phyloP scores from a whole-genome alignment of 2,888 invertebrate species.

The Xestia sexstrigata region DNA sequence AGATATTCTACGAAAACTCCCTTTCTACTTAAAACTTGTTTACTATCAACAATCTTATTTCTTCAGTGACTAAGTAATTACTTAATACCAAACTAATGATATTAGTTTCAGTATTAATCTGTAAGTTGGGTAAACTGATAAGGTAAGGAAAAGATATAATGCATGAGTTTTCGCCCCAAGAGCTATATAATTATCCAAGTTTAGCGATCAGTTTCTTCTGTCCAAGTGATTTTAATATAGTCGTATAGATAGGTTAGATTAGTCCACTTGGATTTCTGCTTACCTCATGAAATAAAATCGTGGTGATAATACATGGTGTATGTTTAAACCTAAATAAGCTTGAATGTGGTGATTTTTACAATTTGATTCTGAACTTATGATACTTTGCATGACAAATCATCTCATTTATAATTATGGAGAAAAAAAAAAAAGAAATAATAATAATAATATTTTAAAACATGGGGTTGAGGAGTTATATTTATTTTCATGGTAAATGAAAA shows the following conservation, averaged over 20 bases:
- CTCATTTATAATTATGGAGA: too few species aligned
- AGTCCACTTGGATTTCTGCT: not conserved
- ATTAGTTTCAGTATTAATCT: conserved; percentile 51
- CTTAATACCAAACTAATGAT: conserved; percentile 38
- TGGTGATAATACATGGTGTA: conserved; percentile 11
- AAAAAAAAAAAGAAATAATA: too few species aligned
- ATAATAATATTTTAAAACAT: too few species aligned
- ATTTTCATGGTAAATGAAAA: not conserved
- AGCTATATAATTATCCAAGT: conserved; percentile 1
- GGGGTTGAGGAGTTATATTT: not conserved
- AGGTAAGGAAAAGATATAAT: conserved; percentile 45
- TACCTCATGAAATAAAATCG: not conserved
- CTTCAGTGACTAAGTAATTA: conserved; percentile 49
- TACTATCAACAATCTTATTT: conserved; percentile 18
- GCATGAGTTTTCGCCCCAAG: conserved; percentile 15
- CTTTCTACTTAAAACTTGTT: conserved; percentile 19
- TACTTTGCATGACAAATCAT: not conserved
- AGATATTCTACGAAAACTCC: conserved; percentile 23
- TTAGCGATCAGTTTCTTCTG: not conserved
- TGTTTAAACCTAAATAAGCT: not conserved
- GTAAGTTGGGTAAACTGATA: conserved; percentile 58
- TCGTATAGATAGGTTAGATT: not conserved
- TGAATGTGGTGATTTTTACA: not conserved
- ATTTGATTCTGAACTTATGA: not conserved
- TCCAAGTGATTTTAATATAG: not conserved